Evolutionary conservation across 2,888 invertebrate genomes (phyloP).

Genomic region (Agrilus cyanescens): DNA sequence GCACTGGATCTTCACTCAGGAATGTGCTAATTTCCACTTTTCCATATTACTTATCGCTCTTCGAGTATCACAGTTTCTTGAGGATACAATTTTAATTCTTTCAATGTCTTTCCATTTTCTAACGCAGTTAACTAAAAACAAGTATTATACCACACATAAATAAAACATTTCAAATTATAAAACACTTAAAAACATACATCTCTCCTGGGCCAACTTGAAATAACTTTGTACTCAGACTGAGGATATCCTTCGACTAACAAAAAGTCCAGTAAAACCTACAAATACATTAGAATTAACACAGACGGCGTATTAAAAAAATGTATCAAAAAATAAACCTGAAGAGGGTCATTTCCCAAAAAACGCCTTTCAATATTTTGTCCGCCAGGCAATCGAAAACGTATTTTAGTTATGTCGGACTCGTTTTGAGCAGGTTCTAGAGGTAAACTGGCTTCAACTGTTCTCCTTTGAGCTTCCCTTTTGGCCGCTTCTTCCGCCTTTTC

Average conservation of each 20-base stretch:
- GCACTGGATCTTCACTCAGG: conserved; percentile 1
- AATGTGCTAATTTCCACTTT: conserved; percentile 22
- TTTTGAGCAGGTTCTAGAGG: conserved; percentile 58
- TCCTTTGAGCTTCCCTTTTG: conserved; percentile 58
- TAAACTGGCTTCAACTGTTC: conserved; percentile 51
- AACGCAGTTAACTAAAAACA: conserved; percentile 61
- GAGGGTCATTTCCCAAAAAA: conserved; percentile 49
- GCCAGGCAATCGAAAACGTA: conserved; percentile 73
- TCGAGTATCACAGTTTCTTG: conserved; percentile 93
- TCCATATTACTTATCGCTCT: conserved; percentile 54
- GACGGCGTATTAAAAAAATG: background rate
- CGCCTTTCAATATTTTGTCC: conserved; percentile 65
- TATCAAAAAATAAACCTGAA: conserved; percentile 36
- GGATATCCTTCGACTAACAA: conserved; percentile 82
- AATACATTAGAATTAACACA: conserved; percentile 13
- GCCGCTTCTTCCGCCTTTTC: conserved; percentile 62
- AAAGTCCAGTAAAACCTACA: conserved; percentile 72
- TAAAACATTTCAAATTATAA: conserved; percentile 6
- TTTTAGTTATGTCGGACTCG: conserved; percentile 49
- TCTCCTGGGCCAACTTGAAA: conserved; percentile 88
- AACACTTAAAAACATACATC: conserved; percentile 67
- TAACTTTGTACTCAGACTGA: conserved; percentile 77
- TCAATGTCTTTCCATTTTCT: conserved; percentile 62
- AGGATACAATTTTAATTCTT: conserved; percentile 75
- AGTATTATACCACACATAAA: conserved; percentile 3